These are phyloP conservation scores for Synergus umbraculus DNA, from an alignment of 2,888 invertebrate genomes.

Conservation along the genomic window DNA sequence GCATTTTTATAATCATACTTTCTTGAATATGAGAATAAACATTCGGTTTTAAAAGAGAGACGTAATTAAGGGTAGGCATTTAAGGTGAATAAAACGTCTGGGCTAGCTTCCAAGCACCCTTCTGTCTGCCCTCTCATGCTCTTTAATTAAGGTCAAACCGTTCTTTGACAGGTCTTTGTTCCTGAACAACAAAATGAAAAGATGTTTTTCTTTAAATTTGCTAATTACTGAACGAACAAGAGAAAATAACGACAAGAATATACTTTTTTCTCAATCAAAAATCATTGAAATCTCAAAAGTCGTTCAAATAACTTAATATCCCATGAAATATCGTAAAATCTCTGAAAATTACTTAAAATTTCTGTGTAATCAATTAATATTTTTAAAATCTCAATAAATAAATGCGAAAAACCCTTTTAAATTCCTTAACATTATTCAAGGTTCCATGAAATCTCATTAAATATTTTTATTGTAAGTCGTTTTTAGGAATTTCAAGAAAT, in stretches of 20 bases:
- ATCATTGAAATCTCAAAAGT: background rate
- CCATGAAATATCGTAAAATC: too few relatives aligned
- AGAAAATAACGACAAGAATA: background rate
- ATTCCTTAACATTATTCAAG: too few relatives aligned
- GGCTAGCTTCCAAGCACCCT: background rate
- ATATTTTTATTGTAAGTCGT: too few relatives aligned
- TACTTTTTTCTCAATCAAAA: background rate
- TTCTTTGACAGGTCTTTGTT: background rate
- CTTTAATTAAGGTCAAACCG: constrained; percentile 14
- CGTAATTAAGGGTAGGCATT: constrained; percentile 11
- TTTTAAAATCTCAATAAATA: too few relatives aligned
- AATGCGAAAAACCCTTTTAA: too few relatives aligned
- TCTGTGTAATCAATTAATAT: too few relatives aligned
- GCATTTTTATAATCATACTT: background rate
- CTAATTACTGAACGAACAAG: background rate
- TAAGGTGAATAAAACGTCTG: constrained; percentile 12
- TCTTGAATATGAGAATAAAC: background rate
- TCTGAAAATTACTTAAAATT: too few relatives aligned
- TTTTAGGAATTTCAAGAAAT: too few relatives aligned
- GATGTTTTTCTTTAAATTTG: constrained; percentile 33
- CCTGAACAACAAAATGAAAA: constrained; percentile 28
- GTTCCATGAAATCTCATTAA: too few relatives aligned
- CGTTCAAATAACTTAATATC: too few relatives aligned
- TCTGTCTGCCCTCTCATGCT: constrained; percentile 19
- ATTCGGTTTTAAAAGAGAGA: background rate